These are phyloP conservation scores for Brachionichthys hirsutus DNA, from an alignment of 2,113 vertebrate species.

Conservation along the genomic window DNA sequence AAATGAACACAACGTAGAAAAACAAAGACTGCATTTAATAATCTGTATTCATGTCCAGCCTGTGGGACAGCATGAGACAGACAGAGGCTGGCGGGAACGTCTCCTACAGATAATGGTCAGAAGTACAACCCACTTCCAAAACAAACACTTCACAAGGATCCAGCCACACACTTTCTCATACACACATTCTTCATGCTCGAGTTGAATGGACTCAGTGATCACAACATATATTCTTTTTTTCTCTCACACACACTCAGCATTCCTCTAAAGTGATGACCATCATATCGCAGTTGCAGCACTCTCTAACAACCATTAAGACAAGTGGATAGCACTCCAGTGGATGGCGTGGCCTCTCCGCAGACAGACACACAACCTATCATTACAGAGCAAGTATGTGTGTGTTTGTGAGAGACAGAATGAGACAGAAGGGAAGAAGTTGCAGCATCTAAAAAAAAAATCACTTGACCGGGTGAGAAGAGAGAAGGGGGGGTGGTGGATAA, in stretches of 20 bases:
- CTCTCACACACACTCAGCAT: slow-evolving; percentile 33
- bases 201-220: slow-evolving; percentile 38
- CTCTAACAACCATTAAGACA: slow-evolving; percentile 60
- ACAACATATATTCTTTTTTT: slow-evolving; percentile 19
- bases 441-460: slow-evolving; percentile 39
- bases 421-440: slow-evolving; percentile 10
- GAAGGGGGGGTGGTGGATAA: slow-evolving; percentile 21
- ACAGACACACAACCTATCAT: slow-evolving; percentile 70
- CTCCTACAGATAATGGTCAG: slow-evolving; percentile 4
- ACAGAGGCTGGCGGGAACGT: neutral
- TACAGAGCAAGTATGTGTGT: slow-evolving; percentile 31
- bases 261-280: slow-evolving; percentile 64
- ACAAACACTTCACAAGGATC: slow-evolving; percentile 37
- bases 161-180: neutral
- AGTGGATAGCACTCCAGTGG: slow-evolving; percentile 65
- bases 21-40: neutral
- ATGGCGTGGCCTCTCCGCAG: slow-evolving; percentile 59
- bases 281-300: slow-evolving; percentile 46
- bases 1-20: neutral
- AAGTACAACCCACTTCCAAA: slow-evolving; percentile 28
- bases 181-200: slow-evolving; percentile 8
- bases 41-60: neutral
- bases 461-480: slow-evolving; percentile 42
- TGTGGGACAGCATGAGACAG: slow-evolving; percentile 1
- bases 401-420: slow-evolving; percentile 19